Evolutionary conservation across 2,888 invertebrate species (phyloP), one percentile per base, ranked within the genome.

Genomic region (Galerucella nymphaeae): DNA sequence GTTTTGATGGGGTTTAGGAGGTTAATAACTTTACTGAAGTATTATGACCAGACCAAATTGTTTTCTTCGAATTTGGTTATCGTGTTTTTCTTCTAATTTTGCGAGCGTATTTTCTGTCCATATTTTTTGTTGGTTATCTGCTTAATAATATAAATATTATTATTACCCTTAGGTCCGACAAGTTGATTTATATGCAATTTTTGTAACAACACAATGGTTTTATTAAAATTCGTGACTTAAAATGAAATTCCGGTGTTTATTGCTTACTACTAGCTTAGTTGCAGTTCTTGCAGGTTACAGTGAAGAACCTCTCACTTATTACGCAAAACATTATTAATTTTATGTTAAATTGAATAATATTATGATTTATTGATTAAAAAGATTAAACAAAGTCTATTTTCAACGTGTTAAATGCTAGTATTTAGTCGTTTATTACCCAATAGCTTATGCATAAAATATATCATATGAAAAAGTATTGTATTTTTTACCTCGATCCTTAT

Each of bases 201-300:
- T 66, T 48, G 58, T 48, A 66, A 45, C 66, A 59, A 66, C 42
- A 66, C 55, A 66, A 58, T 59, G 48, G 66, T 58, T 57, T 45
- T 66, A 48, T 66, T 58, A 58, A 58, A 66, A 66, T 23, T 58
- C 66, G 66, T 66, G 66, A 66, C 66, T 58, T 42, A 58, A 38
- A 41, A 58, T 66, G 57, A 58, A 66, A 66, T 66, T 58, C 66
- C 59, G 23, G 59, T 66, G 42, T 58, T 59, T 57, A 38, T 66
- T 66, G 63, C 30, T 58, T 30, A 58, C 13, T 23, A 20, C 55
- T 57, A 11, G 20, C 18, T 57, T 57, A 53, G 11, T 53, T 53
- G 18, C 57, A 57, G 50, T 50, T 50, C 6, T 10, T 16, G 18
- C 53, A 53, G 16, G 53, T 53, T 53, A 53, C 16, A 53, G 53